Evolutionary conservation across 1,140 invertebrate species (phyloP).

Genomic region (Calliphora vicina): DNA sequence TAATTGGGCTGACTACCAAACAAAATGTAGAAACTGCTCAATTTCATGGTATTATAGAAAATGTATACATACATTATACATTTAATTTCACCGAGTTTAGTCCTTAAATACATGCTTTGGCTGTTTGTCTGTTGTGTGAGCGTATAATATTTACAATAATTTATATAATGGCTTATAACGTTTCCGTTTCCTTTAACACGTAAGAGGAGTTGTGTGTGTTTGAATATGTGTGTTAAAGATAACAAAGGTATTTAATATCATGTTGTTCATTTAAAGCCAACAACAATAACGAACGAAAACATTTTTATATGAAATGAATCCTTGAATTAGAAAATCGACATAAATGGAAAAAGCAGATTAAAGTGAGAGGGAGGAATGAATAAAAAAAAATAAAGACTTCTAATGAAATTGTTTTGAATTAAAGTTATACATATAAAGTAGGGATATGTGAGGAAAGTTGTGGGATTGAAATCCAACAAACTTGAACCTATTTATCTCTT

Average conservation of each 20-base stretch:
- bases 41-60: too few relatives aligned
- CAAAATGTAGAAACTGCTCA: too few relatives aligned
- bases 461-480: too few relatives aligned
- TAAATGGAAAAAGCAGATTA: not conserved
- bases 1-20: too few relatives aligned
- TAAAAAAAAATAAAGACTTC: too few relatives aligned
- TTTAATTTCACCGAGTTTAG: too few relatives aligned
- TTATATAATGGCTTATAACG: not conserved
- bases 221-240: not conserved
- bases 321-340: not conserved
- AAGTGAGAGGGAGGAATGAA: too few relatives aligned
- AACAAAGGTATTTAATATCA: not conserved
- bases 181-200: not conserved
- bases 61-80: too few relatives aligned
- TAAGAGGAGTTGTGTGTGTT: not conserved
- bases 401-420: too few relatives aligned
- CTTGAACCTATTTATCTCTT: too few relatives aligned
- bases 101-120: not conserved
- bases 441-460: too few relatives aligned
- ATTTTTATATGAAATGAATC: not conserved
- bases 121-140: not conserved
- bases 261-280: not conserved
- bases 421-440: too few relatives aligned
- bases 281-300: not conserved
- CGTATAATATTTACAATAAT: not conserved